Evolutionary conservation across 1,140 invertebrate genomes (phyloP).

Genomic region (Steinernema feltiae): DNA sequence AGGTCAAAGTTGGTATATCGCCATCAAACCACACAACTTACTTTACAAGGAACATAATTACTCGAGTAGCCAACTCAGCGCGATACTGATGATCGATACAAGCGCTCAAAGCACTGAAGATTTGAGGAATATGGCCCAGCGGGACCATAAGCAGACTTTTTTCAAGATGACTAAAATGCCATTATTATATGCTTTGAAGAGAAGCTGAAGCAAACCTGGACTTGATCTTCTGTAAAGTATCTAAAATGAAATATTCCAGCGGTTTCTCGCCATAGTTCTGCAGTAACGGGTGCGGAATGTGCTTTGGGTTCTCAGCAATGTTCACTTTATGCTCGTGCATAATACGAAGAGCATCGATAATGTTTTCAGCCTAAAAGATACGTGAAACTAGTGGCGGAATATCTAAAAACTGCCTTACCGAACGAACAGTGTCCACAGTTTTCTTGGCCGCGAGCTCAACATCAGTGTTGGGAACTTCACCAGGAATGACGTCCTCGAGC

Average conservation of each 20-base stretch:
- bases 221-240: conserved; percentile 64
- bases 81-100: conserved; percentile 68
- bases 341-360: conserved; percentile 56
- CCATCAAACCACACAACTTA: conserved; percentile 39
- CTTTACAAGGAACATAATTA: conserved; percentile 73
- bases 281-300: conserved; percentile 69
- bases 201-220: too few species aligned
- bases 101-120: conserved; percentile 69
- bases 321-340: conserved; percentile 37
- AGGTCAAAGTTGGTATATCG: conserved; percentile 26
- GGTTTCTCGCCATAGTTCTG: conserved; percentile 69
- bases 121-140: conserved; percentile 72
- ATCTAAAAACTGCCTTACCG: conserved; percentile 10
- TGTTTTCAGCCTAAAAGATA: conserved; percentile 40
- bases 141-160: conserved; percentile 78
- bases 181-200: too few species aligned
- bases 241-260: conserved; percentile 73
- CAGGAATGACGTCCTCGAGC: conserved; percentile 65
- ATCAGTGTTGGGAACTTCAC: conserved; percentile 61
- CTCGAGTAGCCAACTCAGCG: conserved; percentile 70
- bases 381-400: conserved; percentile 17
- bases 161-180: conserved; percentile 73
- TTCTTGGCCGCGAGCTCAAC: conserved; percentile 77
- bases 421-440: conserved; percentile 74
- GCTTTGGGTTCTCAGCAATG: conserved; percentile 37